Evolutionary conservation across 2,888 invertebrate species (phyloP), one percentile per base, ranked within the genome.

Genomic region (Lysandra bellargus): DNA sequence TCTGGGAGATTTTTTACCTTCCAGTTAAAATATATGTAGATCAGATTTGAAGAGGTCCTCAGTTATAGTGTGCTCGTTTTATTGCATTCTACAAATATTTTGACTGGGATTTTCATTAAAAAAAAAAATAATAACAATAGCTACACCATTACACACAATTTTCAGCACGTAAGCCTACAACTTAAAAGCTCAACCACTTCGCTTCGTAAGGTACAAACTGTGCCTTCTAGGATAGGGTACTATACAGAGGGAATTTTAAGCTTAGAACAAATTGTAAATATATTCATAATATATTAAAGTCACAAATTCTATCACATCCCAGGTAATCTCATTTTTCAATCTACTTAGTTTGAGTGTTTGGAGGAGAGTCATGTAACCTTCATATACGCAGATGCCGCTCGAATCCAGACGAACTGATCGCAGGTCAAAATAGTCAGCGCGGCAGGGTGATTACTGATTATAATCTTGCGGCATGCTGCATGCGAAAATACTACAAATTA

Each of bases 121-220:
- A 23, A 5, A 64, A 30, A 64, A 30, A 61, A 9, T 61, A 49
- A 49, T 0, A 49, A 64, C 1, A 64, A 9, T 30, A 49, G 49
- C 9, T 23, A 64, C 64, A 30, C 23, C 23, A 64, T 12, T 9
- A 64, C 9, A 64, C 64, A 64, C 23, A 64, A 30, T 64, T 30
- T 23, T 64, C 69, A 69, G 33, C 64, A 69, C 33, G 1, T 30
- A 64, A 57, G 14, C 1, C 53, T 57, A 57, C 49, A 49, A 49
- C 77, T 40, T 78, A 57, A 53, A 57, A 14, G 53, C 76, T 79
- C 78, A 80, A 79, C 79, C 79, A 84, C 81, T 17, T 85, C 85
- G 91, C 89, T 92, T 89, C 85, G 85, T 85, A 83, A 91, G 93
- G 93, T 92, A 94, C 93, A 88, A 88, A 85, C 82, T 87, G 92